Evolutionary conservation across 2,797 vertebrate genomes (phyloP).

Genomic region (Lemur catta): DNA sequence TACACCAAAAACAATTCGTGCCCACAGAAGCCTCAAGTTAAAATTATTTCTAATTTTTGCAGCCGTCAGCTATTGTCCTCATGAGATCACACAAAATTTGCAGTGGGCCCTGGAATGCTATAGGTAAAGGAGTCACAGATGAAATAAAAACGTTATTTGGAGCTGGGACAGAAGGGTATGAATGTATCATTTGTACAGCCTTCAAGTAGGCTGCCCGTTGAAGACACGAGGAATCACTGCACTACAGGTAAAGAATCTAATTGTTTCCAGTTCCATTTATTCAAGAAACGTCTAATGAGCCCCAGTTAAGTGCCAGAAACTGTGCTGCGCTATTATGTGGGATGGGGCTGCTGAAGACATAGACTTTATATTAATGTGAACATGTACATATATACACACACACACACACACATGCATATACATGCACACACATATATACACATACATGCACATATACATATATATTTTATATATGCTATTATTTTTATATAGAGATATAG

Average conservation of each 20-base stretch:
- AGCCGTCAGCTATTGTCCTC: background rate
- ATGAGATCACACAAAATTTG: background rate
- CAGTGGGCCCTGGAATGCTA: background rate
- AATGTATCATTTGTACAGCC: background rate
- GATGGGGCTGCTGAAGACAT: background rate
- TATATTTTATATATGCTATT: background rate
- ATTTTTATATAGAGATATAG: background rate
- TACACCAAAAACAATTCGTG: background rate
- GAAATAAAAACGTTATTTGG: background rate
- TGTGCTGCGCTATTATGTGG: background rate
- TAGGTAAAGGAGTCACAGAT: background rate
- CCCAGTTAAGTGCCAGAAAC: background rate
- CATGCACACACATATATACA: background rate
- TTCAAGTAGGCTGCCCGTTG: background rate
- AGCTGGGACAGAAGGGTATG: background rate
- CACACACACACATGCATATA: background rate
- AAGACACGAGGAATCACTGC: background rate
- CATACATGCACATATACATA: background rate
- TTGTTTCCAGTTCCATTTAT: background rate
- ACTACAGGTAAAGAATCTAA: background rate
- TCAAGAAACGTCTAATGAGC: background rate
- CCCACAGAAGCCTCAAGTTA: background rate
- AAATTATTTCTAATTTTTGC: constrained; percentile 28
- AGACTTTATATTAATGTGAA: background rate
- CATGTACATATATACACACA: background rate